Evolutionary conservation across 2,797 vertebrate genomes (phyloP).

Genomic region (Tinamus major): DNA sequence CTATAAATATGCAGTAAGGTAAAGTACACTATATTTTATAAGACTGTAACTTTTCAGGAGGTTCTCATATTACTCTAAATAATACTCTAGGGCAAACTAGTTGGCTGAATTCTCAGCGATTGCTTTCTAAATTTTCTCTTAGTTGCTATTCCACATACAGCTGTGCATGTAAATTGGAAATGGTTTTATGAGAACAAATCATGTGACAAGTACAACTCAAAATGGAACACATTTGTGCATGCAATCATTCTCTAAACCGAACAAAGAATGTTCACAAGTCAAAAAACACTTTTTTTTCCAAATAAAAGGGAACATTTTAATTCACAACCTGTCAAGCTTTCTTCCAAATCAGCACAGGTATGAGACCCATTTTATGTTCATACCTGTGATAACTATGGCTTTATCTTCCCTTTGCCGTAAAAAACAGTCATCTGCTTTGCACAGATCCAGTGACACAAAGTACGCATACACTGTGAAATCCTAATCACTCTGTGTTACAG

Average conservation of each 20-base stretch:
- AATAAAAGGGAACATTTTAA: constrained; percentile 16
- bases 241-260: constrained; percentile 19
- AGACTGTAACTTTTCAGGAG: constrained; percentile 53
- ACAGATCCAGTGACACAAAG: neutral
- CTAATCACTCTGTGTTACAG: neutral
- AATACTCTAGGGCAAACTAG: constrained; percentile 30
- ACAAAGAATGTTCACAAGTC: neutral
- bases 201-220: constrained; percentile 37
- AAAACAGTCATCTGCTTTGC: neutral
- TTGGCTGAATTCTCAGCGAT: constrained; percentile 24
- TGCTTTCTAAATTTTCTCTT: constrained; percentile 17
- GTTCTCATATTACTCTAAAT: constrained; percentile 36
- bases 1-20: constrained; percentile 51
- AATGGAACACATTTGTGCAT: constrained; percentile 15
- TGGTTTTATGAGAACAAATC: constrained; percentile 43
- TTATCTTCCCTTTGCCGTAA: neutral
- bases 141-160: constrained; percentile 12
- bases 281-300: constrained; percentile 12
- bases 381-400: neutral
- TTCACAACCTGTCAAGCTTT: neutral
- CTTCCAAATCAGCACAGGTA: constrained; percentile 5
- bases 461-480: neutral
- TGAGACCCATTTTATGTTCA: neutral
- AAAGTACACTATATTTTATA: constrained; percentile 57
- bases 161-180: constrained; percentile 46